Conservation (phyloP, 1,140 invertebrate genomes). For the Trypoxylus dichotomus region DNA sequence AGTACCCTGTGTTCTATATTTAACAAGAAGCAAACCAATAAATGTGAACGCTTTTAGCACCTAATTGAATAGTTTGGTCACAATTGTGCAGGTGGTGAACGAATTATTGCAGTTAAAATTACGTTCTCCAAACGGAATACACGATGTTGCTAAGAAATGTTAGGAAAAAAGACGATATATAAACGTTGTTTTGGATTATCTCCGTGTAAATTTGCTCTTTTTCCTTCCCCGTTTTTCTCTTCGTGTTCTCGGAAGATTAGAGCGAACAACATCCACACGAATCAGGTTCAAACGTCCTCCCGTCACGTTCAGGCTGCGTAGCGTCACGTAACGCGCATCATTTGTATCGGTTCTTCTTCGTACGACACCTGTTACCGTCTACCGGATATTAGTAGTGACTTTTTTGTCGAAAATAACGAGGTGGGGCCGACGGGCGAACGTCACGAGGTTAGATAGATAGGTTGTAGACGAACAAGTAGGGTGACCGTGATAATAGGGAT, state of each 20-base stretch:
- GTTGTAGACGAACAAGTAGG: neutral
- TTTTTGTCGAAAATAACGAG: constrained; percentile 1
- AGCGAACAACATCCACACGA: neutral
- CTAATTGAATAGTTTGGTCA: neutral
- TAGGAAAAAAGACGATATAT: neutral
- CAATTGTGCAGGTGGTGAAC: neutral
- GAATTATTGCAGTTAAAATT: neutral
- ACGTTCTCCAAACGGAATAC: too few species aligned
- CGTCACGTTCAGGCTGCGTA: neutral
- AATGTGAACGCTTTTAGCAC: neutral
- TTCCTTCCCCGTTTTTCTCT: neutral
- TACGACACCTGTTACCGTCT: constrained; percentile 5
- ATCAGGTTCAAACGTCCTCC: neutral
- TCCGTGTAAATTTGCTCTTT: neutral
- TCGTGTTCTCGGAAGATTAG: neutral
- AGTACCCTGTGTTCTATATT: neutral
- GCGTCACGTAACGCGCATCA: neutral
- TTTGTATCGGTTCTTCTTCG: neutral
- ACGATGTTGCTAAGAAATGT: too few species aligned
- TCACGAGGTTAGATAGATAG: neutral
- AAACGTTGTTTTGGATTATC: neutral
- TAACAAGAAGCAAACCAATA: neutral
- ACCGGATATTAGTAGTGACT: constrained; percentile 2
- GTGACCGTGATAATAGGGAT: neutral
- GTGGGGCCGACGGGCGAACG: neutral